These are phyloP conservation scores for Campaea margaritaria DNA, from an alignment of 2,888 invertebrate genomes.

Conservation along the genomic window DNA sequence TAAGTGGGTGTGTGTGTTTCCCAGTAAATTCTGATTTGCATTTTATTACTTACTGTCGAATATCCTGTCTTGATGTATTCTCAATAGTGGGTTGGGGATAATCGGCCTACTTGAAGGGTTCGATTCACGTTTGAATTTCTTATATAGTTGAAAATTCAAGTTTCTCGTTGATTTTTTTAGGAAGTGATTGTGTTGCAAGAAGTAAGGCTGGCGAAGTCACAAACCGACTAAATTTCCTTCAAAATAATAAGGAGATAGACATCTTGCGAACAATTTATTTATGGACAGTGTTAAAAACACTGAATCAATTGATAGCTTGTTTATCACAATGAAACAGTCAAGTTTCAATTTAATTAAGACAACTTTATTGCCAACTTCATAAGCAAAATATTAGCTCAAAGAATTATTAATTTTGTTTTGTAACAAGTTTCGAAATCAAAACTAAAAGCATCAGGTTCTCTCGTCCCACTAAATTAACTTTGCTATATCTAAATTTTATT, in stretches of 20 bases:
- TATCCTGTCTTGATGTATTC: constrained; percentile 23
- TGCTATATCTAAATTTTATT: constrained; percentile 9
- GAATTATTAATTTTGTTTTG: constrained; percentile 2
- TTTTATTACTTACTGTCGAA: constrained; percentile 31
- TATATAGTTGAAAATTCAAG: constrained; percentile 2
- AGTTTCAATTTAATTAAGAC: background rate
- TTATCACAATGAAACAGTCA: too few species aligned
- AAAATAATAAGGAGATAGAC: too few species aligned
- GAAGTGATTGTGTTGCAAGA: background rate
- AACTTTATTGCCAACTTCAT: background rate
- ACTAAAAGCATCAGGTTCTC: constrained; percentile 13
- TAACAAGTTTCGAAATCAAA: constrained; percentile 11
- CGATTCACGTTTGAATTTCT: background rate
- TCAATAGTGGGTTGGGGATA: constrained; percentile 10
- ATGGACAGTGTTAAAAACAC: too few species aligned
- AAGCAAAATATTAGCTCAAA: background rate
- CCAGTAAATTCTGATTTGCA: constrained; percentile 40
- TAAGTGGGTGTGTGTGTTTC: constrained; percentile 36
- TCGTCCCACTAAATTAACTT: constrained; percentile 7
- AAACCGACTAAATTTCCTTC: too few species aligned
- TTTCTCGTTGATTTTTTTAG: background rate
- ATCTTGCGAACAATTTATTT: too few species aligned
- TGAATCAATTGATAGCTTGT: too few species aligned
- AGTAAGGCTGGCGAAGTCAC: too few species aligned
- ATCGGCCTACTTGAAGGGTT: constrained; percentile 12